Conservation (phyloP, 2,888 invertebrate species). For the Hydraecia micacea region DNA sequence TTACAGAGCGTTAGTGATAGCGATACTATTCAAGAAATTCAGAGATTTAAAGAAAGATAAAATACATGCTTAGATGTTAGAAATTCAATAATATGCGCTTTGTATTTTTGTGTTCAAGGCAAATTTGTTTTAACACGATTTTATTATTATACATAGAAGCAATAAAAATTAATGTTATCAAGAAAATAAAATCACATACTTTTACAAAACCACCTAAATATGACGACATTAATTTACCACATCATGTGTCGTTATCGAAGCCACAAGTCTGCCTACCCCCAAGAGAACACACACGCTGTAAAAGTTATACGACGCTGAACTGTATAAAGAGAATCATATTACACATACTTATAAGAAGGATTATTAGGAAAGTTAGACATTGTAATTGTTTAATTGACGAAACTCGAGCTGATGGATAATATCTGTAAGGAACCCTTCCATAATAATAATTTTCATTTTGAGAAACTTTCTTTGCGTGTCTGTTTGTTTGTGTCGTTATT, state of each 20-base stretch:
- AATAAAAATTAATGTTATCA: not conserved
- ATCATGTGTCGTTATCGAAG: not conserved
- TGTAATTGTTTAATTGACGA: conserved; percentile 50
- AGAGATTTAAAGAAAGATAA: not conserved
- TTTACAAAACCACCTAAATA: not conserved
- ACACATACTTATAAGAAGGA: not conserved
- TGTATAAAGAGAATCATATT: conserved; percentile 13
- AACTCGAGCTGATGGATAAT: conserved; percentile 11
- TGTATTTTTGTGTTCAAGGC: not conserved
- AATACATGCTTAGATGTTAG: not conserved
- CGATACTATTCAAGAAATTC: not conserved
- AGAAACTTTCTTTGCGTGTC: not conserved
- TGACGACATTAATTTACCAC: not conserved
- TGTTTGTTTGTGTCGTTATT: not conserved
- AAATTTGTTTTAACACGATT: not conserved
- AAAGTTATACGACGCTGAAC: conserved; percentile 7
- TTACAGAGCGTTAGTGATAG: too few species aligned
- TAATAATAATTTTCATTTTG: not conserved
- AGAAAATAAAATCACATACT: not conserved
- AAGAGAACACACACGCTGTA: conserved; percentile 7
- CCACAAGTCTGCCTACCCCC: conserved; percentile 1
- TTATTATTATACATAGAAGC: not conserved
- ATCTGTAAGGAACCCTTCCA: conserved; percentile 4
- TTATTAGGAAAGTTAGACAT: conserved; percentile 40
- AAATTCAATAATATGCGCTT: not conserved